Conservation (phyloP, 1,140 invertebrate species). For the silkworm (Bombyx mori) region DNA sequence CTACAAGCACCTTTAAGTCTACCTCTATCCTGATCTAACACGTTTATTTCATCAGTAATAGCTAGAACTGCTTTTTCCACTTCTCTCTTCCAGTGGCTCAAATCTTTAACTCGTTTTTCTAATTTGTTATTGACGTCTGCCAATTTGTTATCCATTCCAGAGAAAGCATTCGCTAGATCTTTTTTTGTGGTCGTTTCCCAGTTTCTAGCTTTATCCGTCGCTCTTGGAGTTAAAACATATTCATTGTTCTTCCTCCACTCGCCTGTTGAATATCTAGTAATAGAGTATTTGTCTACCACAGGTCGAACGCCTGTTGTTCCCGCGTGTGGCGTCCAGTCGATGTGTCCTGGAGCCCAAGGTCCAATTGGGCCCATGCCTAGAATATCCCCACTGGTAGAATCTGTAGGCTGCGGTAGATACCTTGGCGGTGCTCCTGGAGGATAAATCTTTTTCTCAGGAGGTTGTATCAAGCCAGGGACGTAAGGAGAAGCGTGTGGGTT, state of each 20-base stretch:
- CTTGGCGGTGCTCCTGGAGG: slow-evolving; percentile 45
- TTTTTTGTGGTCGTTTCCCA: slow-evolving; percentile 33
- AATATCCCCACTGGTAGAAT: slow-evolving; percentile 54
- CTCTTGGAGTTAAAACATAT: slow-evolving; percentile 35
- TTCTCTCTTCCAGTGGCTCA: slow-evolving; percentile 77
- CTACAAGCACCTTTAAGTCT: slow-evolving; percentile 76
- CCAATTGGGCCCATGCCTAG: slow-evolving; percentile 67
- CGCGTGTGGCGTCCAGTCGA: slow-evolving; percentile 78
- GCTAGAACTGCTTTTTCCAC: slow-evolving; percentile 74
- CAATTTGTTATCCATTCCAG: slow-evolving; percentile 73
- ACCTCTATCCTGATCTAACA: slow-evolving; percentile 74
- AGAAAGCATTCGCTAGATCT: slow-evolving; percentile 59
- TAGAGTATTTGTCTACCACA: slow-evolving; percentile 81
- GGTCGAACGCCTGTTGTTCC: slow-evolving; percentile 80
- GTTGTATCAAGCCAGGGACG: slow-evolving; percentile 44
- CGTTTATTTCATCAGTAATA: slow-evolving; percentile 77
- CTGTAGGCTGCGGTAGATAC: slow-evolving; percentile 53
- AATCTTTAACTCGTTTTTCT: slow-evolving; percentile 72
- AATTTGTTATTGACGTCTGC: slow-evolving; percentile 74
- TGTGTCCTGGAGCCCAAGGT: slow-evolving; percentile 79
- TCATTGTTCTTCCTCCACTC: slow-evolving; percentile 79
- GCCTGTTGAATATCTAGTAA: slow-evolving; percentile 77
- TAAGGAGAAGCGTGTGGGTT: slow-evolving; percentile 36
- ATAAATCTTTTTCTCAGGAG: slow-evolving; percentile 39
- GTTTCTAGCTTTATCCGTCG: slow-evolving; percentile 41